Base-by-base conservation (phyloP, 2,797 vertebrate genomes). In the Chelon labrosus region DNA sequence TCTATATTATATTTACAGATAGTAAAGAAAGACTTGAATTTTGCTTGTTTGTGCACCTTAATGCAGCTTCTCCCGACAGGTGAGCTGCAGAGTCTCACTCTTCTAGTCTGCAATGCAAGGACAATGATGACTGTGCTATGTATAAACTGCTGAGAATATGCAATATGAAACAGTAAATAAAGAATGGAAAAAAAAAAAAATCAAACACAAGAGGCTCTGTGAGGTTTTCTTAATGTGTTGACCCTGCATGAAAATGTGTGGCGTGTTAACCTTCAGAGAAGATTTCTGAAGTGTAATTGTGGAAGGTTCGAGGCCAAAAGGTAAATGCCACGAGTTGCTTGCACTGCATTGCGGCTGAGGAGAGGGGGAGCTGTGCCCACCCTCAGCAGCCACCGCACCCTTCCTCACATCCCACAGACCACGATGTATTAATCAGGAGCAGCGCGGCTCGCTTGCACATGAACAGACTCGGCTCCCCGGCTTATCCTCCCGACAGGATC, bases 121-220 rank as follows among this genome's bases (percentile, higher is more conserved):
- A 84, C 80, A 82, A 87, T 63, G 82, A 85, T 89, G 89, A 92
- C 80, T 91, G 86, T 93, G 91, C 89, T 91, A 86, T 92, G 90
- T 92, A 90, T 88, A 82, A 85, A 88, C 88, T 93, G 91, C 89
- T 90, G 86, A 92, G 82, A 92, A 85, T 87, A 91, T 93, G 93
- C 90, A 93, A 91, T 77, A 90, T 78, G 75, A 91, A 92, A 89
- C 82, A 66, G 70, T 66, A 72, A 92, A 93, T 92, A 93, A 92
- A 93, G 73, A 74, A 61, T 51, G 60, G 64, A 75, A 82, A 37
- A 39, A 39, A 39, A 10, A 10, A 77, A 68, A 79, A 73, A 85
- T 74, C 25, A 82, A 77, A 74, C 46, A 20, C 17, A 55, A 51
- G 3, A 39, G 6, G 53, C n/a, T 39, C 70, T 10, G 7, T 16